A percentile compares a stretch with the other conserved stretches of the same genome.
These are phyloP conservation scores for Idaea biselata DNA, from an alignment of 2,888 invertebrate genomes.

Conservation along the genomic window DNA sequence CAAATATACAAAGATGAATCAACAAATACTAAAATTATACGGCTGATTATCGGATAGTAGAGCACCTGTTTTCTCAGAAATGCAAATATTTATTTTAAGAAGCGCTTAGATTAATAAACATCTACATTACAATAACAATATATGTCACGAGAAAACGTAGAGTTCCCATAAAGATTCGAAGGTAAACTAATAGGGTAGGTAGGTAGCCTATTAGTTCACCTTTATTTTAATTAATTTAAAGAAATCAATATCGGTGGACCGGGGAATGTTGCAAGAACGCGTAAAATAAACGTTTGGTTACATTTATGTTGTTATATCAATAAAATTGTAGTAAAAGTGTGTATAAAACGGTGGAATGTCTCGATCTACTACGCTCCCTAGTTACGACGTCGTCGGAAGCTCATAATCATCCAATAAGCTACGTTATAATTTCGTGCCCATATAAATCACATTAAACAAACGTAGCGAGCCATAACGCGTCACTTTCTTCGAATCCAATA, in stretches of 20 bases:
- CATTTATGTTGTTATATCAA: conserved; percentile 10
- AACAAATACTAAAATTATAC: neutral
- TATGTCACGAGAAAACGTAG: neutral
- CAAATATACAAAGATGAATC: neutral
- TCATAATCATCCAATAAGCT: conserved; percentile 47
- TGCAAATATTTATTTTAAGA: neutral
- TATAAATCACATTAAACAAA: neutral
- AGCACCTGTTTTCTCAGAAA: neutral
- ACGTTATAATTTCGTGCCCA: conserved; percentile 28
- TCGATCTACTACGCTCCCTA: conserved; percentile 4
- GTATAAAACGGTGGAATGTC: conserved; percentile 26
- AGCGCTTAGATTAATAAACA: neutral
- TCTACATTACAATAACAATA: neutral
- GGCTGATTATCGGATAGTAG: neutral
- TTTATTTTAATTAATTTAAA: neutral
- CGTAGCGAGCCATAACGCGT: conserved; percentile 7
- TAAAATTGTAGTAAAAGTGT: neutral
- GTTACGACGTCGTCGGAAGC: conserved; percentile 39
- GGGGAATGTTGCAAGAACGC: neutral
- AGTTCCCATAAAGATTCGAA: neutral
- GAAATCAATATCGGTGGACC: neutral
- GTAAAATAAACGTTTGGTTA: neutral
- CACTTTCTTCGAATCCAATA: conserved; percentile 8
- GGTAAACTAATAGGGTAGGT: neutral
- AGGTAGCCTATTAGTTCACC: too few relatives aligned